Evolutionary conservation across 2,113 vertebrate species (phyloP).

Genomic region (Ctenodactylus gundi): DNA sequence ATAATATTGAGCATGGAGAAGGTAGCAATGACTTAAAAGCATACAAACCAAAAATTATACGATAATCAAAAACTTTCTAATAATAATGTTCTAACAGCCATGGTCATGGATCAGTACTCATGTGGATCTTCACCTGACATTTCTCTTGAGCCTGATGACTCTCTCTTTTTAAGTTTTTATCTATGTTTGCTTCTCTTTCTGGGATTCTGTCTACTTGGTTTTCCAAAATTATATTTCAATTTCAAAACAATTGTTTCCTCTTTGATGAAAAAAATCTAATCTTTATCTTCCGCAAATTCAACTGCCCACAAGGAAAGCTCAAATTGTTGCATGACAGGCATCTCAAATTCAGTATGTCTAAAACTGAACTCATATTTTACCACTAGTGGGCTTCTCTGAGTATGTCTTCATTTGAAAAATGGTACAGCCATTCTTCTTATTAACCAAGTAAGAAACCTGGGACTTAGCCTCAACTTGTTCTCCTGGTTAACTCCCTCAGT

Average conservation of each 20-base stretch:
- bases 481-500: background rate
- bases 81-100: background rate
- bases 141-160: background rate
- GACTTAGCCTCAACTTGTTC: background rate
- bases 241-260: background rate
- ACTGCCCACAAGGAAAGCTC: background rate
- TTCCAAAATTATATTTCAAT: constrained; percentile 43
- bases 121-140: background rate
- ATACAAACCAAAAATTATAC: too few relatives aligned
- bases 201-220: constrained; percentile 30
- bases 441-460: background rate
- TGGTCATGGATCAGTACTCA: background rate
- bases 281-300: background rate
- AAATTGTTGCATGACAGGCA: background rate
- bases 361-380: constrained; percentile 23
- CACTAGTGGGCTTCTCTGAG: background rate
- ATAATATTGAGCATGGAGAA: too few relatives aligned
- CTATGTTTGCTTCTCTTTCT: background rate
- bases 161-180: background rate
- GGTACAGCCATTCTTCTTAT: background rate
- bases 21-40: too few relatives aligned
- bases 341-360: background rate
- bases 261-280: background rate
- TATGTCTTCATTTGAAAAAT: background rate
- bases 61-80: too few relatives aligned